These are phyloP conservation scores for Drosophila anomalipes DNA, from an alignment of 2,888 invertebrate species.

Conservation along the genomic window DNA sequence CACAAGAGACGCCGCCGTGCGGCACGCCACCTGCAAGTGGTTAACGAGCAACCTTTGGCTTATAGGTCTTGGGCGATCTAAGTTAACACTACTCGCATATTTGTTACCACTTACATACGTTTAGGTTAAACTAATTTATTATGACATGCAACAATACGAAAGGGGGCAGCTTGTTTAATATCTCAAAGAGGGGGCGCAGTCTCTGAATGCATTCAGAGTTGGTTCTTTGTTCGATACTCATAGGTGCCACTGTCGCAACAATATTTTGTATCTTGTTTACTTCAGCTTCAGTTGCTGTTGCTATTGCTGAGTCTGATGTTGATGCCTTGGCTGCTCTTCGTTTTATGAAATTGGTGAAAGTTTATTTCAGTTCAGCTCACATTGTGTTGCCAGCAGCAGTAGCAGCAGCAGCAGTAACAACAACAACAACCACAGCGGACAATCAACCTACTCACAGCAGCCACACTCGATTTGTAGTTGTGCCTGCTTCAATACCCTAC, in stretches of 20 bases:
- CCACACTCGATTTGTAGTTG: conserved; percentile 28
- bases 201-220: conserved; percentile 13
- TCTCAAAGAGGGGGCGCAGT: conserved; percentile 10
- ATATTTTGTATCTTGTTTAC: conserved; percentile 26
- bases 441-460: conserved; percentile 64
- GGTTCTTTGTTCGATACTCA: conserved; percentile 38
- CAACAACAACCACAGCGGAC: conserved; percentile 32
- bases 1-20: conserved; percentile 80
- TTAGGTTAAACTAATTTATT: conserved; percentile 67
- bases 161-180: conserved; percentile 33
- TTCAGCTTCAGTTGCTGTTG: conserved; percentile 21
- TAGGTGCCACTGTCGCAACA: conserved; percentile 30
- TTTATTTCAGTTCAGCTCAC: conserved; percentile 67
- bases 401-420: conserved; percentile 16
- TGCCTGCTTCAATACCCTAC: conserved; percentile 32
- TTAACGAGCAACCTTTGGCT: conserved; percentile 84
- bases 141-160: conserved; percentile 41
- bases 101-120: conserved; percentile 30
- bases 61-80: conserved; percentile 85
- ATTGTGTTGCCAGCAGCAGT: conserved; percentile 69
- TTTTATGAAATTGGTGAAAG: conserved; percentile 80
- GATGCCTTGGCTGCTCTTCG: conserved; percentile 45
- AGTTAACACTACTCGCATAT: conserved; percentile 16
- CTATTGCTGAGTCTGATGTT: not conserved
- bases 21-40: conserved; percentile 29